phyloP scores from a whole-genome alignment of 2,888 invertebrate genomes.

The Reticulitermes lucifugus region DNA sequence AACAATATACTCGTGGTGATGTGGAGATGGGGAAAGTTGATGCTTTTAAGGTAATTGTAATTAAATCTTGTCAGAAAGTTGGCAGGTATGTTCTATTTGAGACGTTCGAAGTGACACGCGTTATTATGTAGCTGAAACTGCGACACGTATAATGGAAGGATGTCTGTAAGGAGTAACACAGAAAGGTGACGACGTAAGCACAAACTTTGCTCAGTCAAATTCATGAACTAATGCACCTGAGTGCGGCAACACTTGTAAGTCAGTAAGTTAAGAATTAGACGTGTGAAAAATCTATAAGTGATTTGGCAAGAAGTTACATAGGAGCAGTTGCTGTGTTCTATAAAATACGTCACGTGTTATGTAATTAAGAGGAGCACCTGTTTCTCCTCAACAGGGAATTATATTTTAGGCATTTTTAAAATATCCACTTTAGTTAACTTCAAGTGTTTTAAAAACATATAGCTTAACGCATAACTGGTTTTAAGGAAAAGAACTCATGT shows the following conservation, averaged over 20 bases:
- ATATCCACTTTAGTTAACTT: too few relatives aligned
- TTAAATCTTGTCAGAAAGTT: background rate
- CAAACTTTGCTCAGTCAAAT: background rate
- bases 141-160: background rate
- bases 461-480: too few relatives aligned
- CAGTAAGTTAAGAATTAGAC: background rate
- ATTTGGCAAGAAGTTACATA: too few relatives aligned
- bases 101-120: background rate
- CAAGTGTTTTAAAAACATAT: too few relatives aligned
- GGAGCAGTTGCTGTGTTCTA: too few relatives aligned
- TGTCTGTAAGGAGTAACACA: background rate
- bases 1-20: background rate
- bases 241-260: background rate
- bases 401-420: too few relatives aligned
- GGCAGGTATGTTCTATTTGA: background rate
- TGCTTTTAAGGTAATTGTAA: constrained; percentile 4
- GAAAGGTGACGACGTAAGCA: background rate
- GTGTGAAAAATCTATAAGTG: background rate
- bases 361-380: too few relatives aligned
- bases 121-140: background rate
- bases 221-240: background rate
- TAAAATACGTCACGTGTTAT: too few relatives aligned
- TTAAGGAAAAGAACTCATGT: too few relatives aligned
- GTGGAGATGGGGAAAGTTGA: background rate
- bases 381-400: too few relatives aligned